phyloP scores from a whole-genome alignment of 2,888 invertebrate genomes.

The Ischnus inquisitorius region DNA sequence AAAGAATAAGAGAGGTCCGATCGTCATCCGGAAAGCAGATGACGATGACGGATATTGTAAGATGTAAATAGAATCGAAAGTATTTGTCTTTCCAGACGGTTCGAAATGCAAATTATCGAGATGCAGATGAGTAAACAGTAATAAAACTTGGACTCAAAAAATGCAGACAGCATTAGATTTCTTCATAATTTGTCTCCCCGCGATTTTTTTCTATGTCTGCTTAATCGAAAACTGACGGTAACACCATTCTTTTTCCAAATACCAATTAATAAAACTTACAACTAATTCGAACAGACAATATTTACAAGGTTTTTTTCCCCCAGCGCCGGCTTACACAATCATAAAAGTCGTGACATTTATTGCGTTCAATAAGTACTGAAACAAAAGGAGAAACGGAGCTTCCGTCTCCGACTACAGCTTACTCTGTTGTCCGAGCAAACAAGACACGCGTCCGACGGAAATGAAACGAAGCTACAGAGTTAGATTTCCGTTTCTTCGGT shows the following conservation, averaged over 20 bases:
- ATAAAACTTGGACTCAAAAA: too few species aligned
- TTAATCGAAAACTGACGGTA: too few species aligned
- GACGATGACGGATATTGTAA: not conserved
- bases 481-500: constrained; percentile 35
- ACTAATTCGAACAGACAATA: too few species aligned
- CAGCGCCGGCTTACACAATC: not conserved
- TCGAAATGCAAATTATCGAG: too few species aligned
- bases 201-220: too few species aligned
- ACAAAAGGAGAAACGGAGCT: not conserved
- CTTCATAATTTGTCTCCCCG: too few species aligned
- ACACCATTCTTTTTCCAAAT: too few species aligned
- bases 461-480: constrained; percentile 10
- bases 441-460: constrained; percentile 18
- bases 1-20: not conserved
- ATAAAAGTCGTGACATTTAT: not conserved
- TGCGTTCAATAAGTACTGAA: not conserved
- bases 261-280: too few species aligned
- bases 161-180: too few species aligned
- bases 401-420: not conserved
- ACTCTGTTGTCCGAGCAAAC: constrained; percentile 21
- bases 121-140: too few species aligned
- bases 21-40: not conserved
- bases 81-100: not conserved
- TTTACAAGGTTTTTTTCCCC: too few species aligned
- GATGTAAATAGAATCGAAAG: not conserved